A percentile compares a stretch with the other conserved stretches of the same genome.
phyloP scores from a whole-genome alignment of 2,888 invertebrate genomes.

The Polylopha cassiicola region DNA sequence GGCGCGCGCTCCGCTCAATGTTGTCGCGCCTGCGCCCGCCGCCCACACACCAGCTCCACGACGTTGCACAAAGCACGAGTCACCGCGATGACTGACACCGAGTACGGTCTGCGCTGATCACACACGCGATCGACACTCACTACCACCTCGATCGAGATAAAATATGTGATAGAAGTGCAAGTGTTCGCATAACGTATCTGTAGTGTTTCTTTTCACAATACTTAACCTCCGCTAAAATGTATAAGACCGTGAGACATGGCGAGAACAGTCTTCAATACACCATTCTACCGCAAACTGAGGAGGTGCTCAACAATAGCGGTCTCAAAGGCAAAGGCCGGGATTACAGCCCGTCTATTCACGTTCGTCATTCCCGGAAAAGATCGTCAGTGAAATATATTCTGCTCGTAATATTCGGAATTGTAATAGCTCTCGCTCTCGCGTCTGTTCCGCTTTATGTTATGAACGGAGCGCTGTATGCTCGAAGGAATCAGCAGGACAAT shows the following conservation, averaged over 20 bases:
- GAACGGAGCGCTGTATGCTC: constrained; percentile 49
- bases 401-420: constrained; percentile 54
- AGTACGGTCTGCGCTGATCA: constrained; percentile 45
- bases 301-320: constrained; percentile 78
- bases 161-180: constrained; percentile 58
- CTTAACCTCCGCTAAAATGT: constrained; percentile 72
- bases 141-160: constrained; percentile 36
- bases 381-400: constrained; percentile 58
- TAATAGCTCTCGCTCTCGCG: constrained; percentile 52
- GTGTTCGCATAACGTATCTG: constrained; percentile 38
- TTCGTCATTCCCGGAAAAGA: constrained; percentile 55
- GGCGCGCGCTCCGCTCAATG: constrained; percentile 70
- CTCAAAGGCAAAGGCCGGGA: constrained; percentile 73
- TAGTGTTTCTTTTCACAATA: constrained; percentile 61
- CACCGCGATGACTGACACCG: constrained; percentile 53
- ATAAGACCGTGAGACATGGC: constrained; percentile 85
- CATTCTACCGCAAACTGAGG: constrained; percentile 84
- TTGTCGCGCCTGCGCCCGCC: constrained; percentile 63
- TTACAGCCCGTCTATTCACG: constrained; percentile 68
- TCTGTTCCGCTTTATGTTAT: constrained; percentile 58
- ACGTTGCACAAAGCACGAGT: constrained; percentile 64
- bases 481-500: constrained; percentile 42
- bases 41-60: constrained; percentile 35
- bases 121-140: constrained; percentile 35
- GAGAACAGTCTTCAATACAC: constrained; percentile 86